Conservation (phyloP, 2,888 invertebrate species). For the Andrena dorsata region DNA sequence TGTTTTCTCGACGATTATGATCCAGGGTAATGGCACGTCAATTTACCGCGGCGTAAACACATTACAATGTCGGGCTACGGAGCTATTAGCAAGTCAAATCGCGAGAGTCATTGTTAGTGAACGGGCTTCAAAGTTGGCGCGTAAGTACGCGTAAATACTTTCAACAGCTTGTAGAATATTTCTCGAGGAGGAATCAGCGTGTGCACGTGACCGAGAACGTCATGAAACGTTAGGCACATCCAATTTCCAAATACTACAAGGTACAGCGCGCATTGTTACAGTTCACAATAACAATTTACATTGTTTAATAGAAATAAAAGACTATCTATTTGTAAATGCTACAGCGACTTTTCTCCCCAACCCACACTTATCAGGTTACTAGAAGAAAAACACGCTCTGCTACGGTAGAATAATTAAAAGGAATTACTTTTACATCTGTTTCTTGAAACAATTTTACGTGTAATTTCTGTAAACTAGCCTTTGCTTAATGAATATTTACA, state of each 20-base stretch:
- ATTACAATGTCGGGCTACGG: constrained; percentile 30
- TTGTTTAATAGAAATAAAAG: too few species aligned
- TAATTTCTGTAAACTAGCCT: too few species aligned
- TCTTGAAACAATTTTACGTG: too few species aligned
- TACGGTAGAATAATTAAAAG: too few species aligned
- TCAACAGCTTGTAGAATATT: constrained; percentile 31
- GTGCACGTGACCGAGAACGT: background rate
- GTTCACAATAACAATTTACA: background rate
- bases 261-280: background rate
- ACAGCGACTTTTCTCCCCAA: too few species aligned
- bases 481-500: too few species aligned
- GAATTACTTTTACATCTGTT: too few species aligned
- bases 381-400: too few species aligned
- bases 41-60: constrained; percentile 43
- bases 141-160: constrained; percentile 45
- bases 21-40: constrained; percentile 29
- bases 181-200: constrained; percentile 5
- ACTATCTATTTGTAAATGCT: too few species aligned
- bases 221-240: background rate
- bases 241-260: background rate
- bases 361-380: too few species aligned
- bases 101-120: constrained; percentile 38
- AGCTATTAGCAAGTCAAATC: constrained; percentile 56
- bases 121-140: constrained; percentile 21
- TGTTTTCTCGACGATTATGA: constrained; percentile 24